Evolutionary conservation across 2,113 vertebrate species (phyloP), one percentile per base, ranked within the genome.

Genomic region (Heterochromis multidens): DNA sequence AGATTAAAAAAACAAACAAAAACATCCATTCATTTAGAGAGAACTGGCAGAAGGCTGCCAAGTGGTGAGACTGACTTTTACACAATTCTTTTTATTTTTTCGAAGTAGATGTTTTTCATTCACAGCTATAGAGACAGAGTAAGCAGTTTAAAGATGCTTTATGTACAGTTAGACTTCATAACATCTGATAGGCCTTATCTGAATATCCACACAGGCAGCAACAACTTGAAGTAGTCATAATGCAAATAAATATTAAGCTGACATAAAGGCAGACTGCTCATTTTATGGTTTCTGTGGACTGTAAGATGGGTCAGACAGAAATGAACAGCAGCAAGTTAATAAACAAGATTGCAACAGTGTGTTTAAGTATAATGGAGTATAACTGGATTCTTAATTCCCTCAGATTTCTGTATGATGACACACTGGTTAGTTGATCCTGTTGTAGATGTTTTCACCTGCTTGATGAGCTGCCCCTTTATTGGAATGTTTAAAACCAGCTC

Each of bases 191-290:
- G n/a, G n/a, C n/a, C n/a, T n/a, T n/a, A n/a, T n/a, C n/a, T n/a
- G n/a, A n/a, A n/a, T n/a, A n/a, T n/a, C n/a, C n/a, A n/a, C 33
- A 35, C 35, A 37, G 35, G 35, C 9, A 37, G 35, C 35, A 37
- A 8, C 35, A 37, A 8, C 35, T 37, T 8, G 9, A 37, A 37
- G 35, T 8, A 37, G 35, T 37, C 8, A 25, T 16, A 3, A 25
- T 65, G 62, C 7, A 65, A 65, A 40, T 0, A 0, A 7, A 10
- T 37, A 8, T 23, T 40, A 1, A 40, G 62, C 13, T 65, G 62
- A 37, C 11, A 63, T 33, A 63, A 63, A 63, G 33, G 61, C 6
- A 0, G 14, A 0, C 7, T 19, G 49, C 6, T 52, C 43, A 46
- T 46, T 46, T 46, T 46, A 46, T 46, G 43, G 43, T 16, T 63